Evolutionary conservation across 2,113 vertebrate species (phyloP).

Genomic region (Phrynosoma blainvillii): DNA sequence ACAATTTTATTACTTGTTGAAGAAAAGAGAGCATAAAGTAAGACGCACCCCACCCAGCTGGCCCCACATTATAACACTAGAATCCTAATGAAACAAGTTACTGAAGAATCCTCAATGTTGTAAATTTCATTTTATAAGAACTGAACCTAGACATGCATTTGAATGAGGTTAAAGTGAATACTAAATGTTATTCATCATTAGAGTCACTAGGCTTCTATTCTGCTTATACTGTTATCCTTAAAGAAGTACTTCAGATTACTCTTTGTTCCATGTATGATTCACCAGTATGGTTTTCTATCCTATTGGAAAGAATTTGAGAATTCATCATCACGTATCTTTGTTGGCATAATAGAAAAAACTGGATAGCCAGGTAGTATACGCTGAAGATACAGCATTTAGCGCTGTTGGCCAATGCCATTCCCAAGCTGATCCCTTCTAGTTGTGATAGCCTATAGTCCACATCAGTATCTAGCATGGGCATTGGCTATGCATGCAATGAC

Average conservation of each 20-base stretch:
- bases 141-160: background rate
- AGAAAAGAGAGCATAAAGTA: background rate
- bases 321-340: background rate
- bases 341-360: background rate
- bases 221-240: background rate
- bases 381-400: background rate
- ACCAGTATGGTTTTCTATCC: background rate
- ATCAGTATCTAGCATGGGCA: too few relatives aligned
- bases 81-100: background rate
- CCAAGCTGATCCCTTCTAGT: background rate
- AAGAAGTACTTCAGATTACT: background rate
- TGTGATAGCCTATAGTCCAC: background rate
- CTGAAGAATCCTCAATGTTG: background rate
- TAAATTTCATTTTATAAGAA: background rate
- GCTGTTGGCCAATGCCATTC: background rate
- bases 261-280: background rate
- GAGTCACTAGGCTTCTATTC: background rate
- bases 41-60: background rate
- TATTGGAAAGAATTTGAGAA: background rate
- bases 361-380: background rate
- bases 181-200: background rate
- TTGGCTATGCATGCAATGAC: background rate
- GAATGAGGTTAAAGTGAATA: background rate
- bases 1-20: background rate
- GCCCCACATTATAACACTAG: background rate